A percentile compares a stretch with the other conserved stretches of the same genome.
Conservation (phyloP, 1,140 invertebrate genomes). For the Holotrichia oblita region DNA sequence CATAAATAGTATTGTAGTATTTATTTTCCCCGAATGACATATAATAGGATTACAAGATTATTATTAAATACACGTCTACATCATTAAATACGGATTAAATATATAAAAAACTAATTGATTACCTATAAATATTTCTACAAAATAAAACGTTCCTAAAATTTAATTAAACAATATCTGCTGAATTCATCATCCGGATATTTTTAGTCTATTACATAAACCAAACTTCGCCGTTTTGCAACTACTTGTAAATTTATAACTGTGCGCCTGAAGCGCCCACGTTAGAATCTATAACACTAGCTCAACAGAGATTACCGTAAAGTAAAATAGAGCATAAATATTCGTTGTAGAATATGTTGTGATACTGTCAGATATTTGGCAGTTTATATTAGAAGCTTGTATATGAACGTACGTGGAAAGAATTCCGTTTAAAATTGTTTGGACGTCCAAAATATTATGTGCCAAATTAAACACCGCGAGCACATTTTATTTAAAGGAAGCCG, state of each 20-base stretch:
- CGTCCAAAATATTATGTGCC: conserved; percentile 17
- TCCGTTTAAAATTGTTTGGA: not conserved
- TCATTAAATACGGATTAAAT: too few relatives aligned
- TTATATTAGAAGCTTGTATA: not conserved
- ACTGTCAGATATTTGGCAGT: conserved; percentile 20
- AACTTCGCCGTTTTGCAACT: not conserved
- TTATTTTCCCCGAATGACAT: too few relatives aligned
- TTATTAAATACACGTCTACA: too few relatives aligned
- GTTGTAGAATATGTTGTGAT: not conserved
- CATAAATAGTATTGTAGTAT: too few relatives aligned
- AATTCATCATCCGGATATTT: not conserved
- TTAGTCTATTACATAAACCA: not conserved
- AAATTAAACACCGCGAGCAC: not conserved
- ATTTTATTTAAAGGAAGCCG: not conserved
- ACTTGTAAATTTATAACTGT: not conserved
- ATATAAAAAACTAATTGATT: too few relatives aligned
- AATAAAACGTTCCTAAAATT: too few relatives aligned
- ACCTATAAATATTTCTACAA: too few relatives aligned
- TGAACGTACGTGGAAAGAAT: conserved; percentile 11
- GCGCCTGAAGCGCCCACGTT: not conserved
- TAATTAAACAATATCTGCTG: too few relatives aligned
- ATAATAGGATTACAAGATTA: too few relatives aligned
- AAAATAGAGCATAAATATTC: not conserved
- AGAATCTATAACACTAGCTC: not conserved
- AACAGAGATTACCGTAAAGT: not conserved